phyloP scores from a whole-genome alignment of 2,113 vertebrate species.

The Sterrhoptilus dennistouni region DNA sequence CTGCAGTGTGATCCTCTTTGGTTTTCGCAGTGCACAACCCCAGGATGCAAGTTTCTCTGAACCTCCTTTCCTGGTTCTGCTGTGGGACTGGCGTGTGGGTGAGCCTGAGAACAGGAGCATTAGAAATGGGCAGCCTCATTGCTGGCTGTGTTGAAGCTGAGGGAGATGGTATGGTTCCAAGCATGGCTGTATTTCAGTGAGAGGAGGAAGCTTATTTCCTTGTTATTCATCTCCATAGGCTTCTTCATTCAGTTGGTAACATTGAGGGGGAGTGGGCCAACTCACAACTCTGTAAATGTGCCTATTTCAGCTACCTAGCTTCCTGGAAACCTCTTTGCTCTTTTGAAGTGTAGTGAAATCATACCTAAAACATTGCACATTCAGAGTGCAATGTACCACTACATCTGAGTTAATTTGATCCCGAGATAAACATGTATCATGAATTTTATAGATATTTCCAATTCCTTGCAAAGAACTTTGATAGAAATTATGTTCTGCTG shows the following conservation, averaged over 20 bases:
- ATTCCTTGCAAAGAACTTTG: not conserved
- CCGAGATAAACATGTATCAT: not conserved
- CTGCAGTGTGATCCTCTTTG: no score
- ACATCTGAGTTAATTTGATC: not conserved
- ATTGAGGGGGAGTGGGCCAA: not conserved
- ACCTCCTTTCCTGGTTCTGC: not conserved
- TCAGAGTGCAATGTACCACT: not conserved
- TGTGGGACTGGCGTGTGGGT: not conserved
- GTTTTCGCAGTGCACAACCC: not conserved
- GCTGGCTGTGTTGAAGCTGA: fast-evolving
- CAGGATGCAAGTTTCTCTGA: not conserved
- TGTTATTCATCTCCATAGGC: not conserved
- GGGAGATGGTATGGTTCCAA: not conserved
- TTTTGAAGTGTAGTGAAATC: not conserved
- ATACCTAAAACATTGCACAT: not conserved
- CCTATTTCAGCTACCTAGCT: not conserved
- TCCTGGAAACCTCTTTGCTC: not conserved
- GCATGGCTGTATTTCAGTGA: not conserved
- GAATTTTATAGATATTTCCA: not conserved
- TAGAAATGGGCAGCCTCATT: not conserved
- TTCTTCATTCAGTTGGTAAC: not conserved
- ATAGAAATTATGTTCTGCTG: not conserved
- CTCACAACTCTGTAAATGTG: not conserved
- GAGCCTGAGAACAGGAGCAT: not conserved
- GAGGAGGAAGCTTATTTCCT: not conserved